Evolutionary conservation across 1,140 invertebrate species (phyloP).

Genomic region (Drosophila aff.): DNA sequence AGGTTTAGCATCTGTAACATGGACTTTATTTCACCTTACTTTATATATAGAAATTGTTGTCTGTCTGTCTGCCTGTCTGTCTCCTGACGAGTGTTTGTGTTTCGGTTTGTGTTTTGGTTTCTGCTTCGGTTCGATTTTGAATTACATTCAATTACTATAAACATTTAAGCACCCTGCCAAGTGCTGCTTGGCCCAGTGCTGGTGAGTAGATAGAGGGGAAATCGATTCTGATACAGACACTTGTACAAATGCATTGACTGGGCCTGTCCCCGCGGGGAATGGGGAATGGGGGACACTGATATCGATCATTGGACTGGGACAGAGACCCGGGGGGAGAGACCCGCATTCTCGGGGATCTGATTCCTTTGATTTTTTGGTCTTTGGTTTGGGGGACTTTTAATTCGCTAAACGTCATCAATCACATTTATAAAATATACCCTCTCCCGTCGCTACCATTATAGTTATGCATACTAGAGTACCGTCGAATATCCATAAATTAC

Average conservation of each 20-base stretch:
- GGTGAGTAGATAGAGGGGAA: slow-evolving; percentile 22
- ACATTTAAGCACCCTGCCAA: slow-evolving; percentile 39
- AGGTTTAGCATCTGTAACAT: slow-evolving; percentile 68
- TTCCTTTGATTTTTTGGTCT: slow-evolving; percentile 40
- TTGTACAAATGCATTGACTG: slow-evolving; percentile 25
- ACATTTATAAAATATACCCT: slow-evolving; percentile 70
- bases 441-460: slow-evolving; percentile 14
- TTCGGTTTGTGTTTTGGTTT: not conserved
- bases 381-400: slow-evolving; percentile 34
- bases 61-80: slow-evolving; percentile 1
- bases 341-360: not conserved
- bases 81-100: not conserved
- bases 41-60: slow-evolving; percentile 51
- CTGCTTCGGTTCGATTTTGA: slow-evolving; percentile 44
- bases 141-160: slow-evolving; percentile 66
- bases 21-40: slow-evolving; percentile 71
- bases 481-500: slow-evolving; percentile 42
- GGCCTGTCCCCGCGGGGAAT: not conserved
- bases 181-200: slow-evolving; percentile 42
- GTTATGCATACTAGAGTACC: slow-evolving; percentile 39
- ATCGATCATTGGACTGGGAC: slow-evolving; percentile 10
- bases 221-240: slow-evolving; percentile 19
- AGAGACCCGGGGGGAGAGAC: not conserved
- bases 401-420: slow-evolving; percentile 66
- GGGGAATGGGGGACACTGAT: slow-evolving; percentile 1